These are phyloP conservation scores for Pangasius krempfi DNA, from an alignment of 2,797 vertebrate species.

Conservation along the genomic window DNA sequence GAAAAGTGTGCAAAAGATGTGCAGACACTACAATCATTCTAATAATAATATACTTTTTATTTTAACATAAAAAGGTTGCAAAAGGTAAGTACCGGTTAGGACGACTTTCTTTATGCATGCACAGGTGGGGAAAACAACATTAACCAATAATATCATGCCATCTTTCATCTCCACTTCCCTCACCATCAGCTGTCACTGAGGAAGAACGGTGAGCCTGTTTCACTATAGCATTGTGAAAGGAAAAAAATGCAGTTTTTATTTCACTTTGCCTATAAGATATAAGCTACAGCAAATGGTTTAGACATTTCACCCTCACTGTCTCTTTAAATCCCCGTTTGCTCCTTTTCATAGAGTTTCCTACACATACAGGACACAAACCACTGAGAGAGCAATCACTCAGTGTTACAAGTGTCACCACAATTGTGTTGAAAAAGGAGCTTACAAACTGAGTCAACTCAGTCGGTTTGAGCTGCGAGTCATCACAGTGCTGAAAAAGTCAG, in stretches of 20 bases:
- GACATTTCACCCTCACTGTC: background rate
- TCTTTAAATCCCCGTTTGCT: background rate
- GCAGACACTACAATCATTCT: background rate
- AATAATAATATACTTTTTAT: background rate
- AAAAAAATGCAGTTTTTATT: background rate
- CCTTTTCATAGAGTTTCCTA: background rate
- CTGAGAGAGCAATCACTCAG: slow-evolving; percentile 34
- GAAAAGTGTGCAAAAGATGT: background rate
- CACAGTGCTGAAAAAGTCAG: slow-evolving; percentile 73
- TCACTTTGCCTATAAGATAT: background rate
- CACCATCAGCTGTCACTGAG: background rate
- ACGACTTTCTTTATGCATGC: background rate
- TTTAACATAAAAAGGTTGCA: background rate
- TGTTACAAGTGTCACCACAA: slow-evolving; percentile 43
- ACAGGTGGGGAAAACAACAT: background rate
- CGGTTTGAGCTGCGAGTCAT: slow-evolving; percentile 72
- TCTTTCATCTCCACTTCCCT: background rate
- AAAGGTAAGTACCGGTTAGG: background rate
- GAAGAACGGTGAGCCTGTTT: background rate
- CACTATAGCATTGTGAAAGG: too few species aligned
- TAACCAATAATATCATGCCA: background rate
- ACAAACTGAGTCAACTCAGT: slow-evolving; percentile 71
- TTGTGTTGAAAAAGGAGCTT: slow-evolving; percentile 62
- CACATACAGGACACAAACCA: slow-evolving; percentile 31
- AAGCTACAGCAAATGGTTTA: background rate